Conservation (phyloP, 1,140 invertebrate genomes). For the Zaprionus kolodkinae region DNA sequence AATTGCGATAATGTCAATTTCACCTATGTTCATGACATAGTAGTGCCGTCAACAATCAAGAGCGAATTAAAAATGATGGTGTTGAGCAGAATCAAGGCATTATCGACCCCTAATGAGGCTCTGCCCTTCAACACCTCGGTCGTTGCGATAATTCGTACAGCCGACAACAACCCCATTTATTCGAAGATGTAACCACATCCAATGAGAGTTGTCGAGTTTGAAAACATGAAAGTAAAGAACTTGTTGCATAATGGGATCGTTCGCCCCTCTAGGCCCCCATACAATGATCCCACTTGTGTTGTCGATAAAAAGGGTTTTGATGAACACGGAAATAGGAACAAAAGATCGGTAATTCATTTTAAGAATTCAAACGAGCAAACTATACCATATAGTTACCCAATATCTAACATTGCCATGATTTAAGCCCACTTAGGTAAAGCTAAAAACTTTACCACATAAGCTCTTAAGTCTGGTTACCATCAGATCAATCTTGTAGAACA, state of each 20-base stretch:
- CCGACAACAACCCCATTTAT: background rate
- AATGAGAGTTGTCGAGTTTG: background rate
- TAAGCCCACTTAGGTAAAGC: background rate
- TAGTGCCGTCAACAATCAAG: too few relatives aligned
- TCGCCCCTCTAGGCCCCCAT: background rate
- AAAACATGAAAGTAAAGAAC: background rate
- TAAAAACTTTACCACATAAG: background rate
- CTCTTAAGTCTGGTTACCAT: background rate
- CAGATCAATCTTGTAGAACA: too few relatives aligned
- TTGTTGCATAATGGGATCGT: conserved; percentile 11
- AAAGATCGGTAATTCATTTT: background rate
- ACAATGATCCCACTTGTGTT: background rate
- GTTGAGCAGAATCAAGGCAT: too few relatives aligned
- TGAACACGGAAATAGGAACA: background rate
- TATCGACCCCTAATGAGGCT: too few relatives aligned
- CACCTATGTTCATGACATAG: too few relatives aligned
- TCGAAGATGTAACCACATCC: too few relatives aligned
- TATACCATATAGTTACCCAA: background rate
- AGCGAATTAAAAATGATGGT: too few relatives aligned
- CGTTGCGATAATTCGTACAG: background rate
- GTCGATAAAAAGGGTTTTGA: conserved; percentile 1
- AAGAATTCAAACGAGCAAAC: too few relatives aligned
- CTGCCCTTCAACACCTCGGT: background rate
- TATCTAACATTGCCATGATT: background rate
- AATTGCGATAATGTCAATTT: too few relatives aligned